A percentile compares a stretch with the other conserved stretches of the same genome.
Conservation (phyloP, 2,888 invertebrate species). For the Opisthograptis luteolata region DNA sequence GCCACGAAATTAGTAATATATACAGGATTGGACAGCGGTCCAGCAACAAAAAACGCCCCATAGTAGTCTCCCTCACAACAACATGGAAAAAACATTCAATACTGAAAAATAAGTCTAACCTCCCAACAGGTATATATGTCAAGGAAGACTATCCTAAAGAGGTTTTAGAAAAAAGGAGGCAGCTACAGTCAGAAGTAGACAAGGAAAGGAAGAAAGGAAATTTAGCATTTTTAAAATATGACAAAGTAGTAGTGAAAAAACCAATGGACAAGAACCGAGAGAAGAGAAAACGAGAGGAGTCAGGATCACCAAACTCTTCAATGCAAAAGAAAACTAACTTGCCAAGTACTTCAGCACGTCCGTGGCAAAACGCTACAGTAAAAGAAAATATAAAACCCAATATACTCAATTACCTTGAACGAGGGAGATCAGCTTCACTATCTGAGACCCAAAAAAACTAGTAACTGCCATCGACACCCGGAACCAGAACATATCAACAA, state of each 20-base stretch:
- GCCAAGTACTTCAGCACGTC: background rate
- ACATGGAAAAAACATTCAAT: slow-evolving; percentile 21
- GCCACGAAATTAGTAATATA: slow-evolving; percentile 24
- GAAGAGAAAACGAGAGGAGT: slow-evolving; percentile 2
- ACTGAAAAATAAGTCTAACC: slow-evolving; percentile 13
- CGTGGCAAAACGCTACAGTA: background rate
- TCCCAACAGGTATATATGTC: slow-evolving; percentile 10
- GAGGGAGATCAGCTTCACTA: slow-evolving; percentile 6
- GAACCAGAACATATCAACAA: slow-evolving; percentile 1
- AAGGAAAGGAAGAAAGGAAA: slow-evolving; percentile 8
- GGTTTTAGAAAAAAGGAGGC: slow-evolving; percentile 10
- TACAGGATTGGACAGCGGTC: slow-evolving; percentile 12
- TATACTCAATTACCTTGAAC: background rate
- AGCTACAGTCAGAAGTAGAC: slow-evolving; percentile 7
- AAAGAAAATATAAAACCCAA: slow-evolving; percentile 7
- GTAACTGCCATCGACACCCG: slow-evolving; percentile 2
- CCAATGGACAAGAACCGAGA: background rate
- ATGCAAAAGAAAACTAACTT: slow-evolving; percentile 1
- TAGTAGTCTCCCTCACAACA: slow-evolving; percentile 14
- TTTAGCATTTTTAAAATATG: slow-evolving; percentile 11
- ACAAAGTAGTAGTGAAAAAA: slow-evolving; percentile 8
- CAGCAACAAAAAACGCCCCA: slow-evolving; percentile 12
- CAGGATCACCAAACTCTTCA: background rate
- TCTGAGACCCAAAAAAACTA: slow-evolving; percentile 4
- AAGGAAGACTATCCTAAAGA: slow-evolving; percentile 21